Evolutionary conservation across 2,888 invertebrate species (phyloP).

Genomic region (Pammene fasciana): DNA sequence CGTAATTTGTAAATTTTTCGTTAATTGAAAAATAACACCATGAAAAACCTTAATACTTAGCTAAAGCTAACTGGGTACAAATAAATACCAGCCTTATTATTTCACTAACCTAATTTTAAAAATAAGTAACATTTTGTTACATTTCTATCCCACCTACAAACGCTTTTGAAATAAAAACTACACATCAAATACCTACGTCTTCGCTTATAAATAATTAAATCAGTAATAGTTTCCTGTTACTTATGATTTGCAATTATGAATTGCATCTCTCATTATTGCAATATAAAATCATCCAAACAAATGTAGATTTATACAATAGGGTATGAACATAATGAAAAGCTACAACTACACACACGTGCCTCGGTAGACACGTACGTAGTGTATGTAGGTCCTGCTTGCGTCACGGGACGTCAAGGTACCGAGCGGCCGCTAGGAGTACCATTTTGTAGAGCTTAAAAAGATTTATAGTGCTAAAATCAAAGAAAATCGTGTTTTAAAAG

Average conservation of each 20-base stretch:
- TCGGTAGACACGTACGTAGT: conserved; percentile 59
- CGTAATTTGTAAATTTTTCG: background rate
- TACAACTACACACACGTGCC: conserved; percentile 75
- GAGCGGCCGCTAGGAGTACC: conserved; percentile 20
- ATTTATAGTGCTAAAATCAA: conserved; percentile 6
- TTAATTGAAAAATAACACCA: background rate
- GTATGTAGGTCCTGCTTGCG: conserved; percentile 47
- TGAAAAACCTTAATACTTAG: too few species aligned
- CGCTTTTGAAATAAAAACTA: background rate
- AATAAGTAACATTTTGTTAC: background rate
- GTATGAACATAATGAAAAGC: conserved; percentile 53
- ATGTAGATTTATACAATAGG: conserved; percentile 21
- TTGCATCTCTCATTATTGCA: background rate
- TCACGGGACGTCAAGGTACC: conserved; percentile 42
- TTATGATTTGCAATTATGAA: background rate
- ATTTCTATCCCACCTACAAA: conserved; percentile 18
- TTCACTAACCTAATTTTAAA: background rate
- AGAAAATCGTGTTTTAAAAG: background rate
- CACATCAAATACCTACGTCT: background rate
- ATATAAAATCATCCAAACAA: background rate
- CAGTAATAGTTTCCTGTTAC: too few species aligned
- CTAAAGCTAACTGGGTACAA: background rate
- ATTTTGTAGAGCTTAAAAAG: background rate
- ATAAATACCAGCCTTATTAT: conserved; percentile 1
- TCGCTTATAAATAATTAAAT: too few species aligned